phyloP scores from a whole-genome alignment of 1,140 invertebrate genomes.

The Heterodera schachtii region DNA sequence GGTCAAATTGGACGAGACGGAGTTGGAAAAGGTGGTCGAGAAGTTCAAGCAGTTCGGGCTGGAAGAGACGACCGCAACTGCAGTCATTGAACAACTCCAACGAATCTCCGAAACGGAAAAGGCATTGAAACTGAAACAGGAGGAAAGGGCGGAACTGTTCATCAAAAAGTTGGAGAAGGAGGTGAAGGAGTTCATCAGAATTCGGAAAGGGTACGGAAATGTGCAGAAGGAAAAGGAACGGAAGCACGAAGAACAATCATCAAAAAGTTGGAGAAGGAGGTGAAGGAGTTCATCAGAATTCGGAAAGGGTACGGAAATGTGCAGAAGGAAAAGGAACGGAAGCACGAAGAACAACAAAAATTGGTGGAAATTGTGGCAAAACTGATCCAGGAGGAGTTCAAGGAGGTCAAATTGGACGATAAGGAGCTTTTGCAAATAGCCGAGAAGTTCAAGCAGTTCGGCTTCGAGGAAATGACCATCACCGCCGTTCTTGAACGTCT shows the following conservation, averaged over 20 bases:
- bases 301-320: background rate
- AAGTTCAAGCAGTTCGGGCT: constrained; percentile 11
- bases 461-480: background rate
- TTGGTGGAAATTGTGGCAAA: background rate
- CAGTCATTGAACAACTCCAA: background rate
- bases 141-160: constrained; percentile 4
- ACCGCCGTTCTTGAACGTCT: background rate
- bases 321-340: background rate
- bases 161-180: constrained; percentile 17
- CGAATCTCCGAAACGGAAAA: background rate
- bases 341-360: background rate
- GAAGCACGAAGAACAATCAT: constrained; percentile 4
- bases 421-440: background rate
- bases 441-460: constrained; percentile 10
- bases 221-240: constrained; percentile 13
- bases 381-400: constrained; percentile 1
- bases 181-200: constrained; percentile 6
- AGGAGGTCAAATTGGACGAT: background rate
- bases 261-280: constrained; percentile 14
- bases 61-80: background rate
- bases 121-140: background rate
- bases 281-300: constrained; percentile 12
- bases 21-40: constrained; percentile 4
- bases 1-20: background rate
- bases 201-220: constrained; percentile 16